Conservation (phyloP, 1,140 invertebrate species). For the Drosophila trapezifrons region DNA sequence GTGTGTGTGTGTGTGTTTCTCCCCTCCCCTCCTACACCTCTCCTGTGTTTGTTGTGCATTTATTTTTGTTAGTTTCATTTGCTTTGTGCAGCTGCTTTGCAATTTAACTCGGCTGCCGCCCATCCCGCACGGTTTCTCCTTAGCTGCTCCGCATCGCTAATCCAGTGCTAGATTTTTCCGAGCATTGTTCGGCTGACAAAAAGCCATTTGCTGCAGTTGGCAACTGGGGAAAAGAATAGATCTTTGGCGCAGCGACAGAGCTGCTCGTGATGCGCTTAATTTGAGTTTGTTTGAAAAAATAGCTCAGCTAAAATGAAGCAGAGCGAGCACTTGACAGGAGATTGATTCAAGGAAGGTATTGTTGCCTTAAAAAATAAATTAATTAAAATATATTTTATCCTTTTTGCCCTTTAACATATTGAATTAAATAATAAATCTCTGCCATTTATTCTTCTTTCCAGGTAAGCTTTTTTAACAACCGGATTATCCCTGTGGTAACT, state of each 20-base stretch:
- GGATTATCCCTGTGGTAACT: slow-evolving; percentile 17
- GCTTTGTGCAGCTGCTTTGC: slow-evolving; percentile 69
- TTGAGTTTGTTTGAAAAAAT: slow-evolving; percentile 64
- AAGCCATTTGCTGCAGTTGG: slow-evolving; percentile 60
- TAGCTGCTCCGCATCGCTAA: slow-evolving; percentile 61
- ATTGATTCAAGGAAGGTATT: neutral
- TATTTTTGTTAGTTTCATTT: slow-evolving; percentile 75
- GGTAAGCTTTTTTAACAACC: neutral
- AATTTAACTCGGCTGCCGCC: slow-evolving; percentile 26
- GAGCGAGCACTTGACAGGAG: slow-evolving; percentile 1
- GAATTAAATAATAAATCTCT: neutral
- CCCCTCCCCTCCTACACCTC: slow-evolving; percentile 3
- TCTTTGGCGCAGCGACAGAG: slow-evolving; percentile 27
- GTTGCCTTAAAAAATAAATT: no score
- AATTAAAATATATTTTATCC: no score
- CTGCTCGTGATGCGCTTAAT: slow-evolving; percentile 62
- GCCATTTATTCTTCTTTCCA: neutral
- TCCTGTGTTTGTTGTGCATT: slow-evolving; percentile 48
- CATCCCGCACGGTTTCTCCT: neutral
- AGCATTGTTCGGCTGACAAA: slow-evolving; percentile 60
- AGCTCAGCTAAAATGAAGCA: neutral
- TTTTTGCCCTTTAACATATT: neutral
- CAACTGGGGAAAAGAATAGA: slow-evolving; percentile 41
- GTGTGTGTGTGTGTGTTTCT: slow-evolving; percentile 17
- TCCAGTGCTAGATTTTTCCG: slow-evolving; percentile 71